Percentiles rank a stretch among this genome's conserved stretches.
These are phyloP conservation scores for Tetramorium bicarinatum DNA, from an alignment of 2,888 invertebrate genomes.

Conservation along the genomic window DNA sequence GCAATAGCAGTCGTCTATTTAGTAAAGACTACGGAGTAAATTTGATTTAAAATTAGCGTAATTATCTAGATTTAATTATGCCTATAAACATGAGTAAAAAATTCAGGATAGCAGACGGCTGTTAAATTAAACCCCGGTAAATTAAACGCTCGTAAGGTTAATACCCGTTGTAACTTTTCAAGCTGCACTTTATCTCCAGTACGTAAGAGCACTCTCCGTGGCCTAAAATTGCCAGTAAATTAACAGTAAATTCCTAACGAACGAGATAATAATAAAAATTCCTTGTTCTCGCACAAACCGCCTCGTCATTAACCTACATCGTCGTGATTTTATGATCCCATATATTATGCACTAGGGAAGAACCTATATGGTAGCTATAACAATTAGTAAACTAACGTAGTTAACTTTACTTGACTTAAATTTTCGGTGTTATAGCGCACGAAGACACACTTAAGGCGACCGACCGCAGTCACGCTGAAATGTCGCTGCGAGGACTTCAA, in stretches of 20 bases:
- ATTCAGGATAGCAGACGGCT: conserved; percentile 2
- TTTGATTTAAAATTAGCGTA: not conserved
- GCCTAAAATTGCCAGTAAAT: conserved; percentile 28
- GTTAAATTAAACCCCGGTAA: conserved; percentile 37
- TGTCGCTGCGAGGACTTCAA: not conserved
- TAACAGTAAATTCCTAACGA: conserved; percentile 32
- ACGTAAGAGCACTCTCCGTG: conserved; percentile 9
- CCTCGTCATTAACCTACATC: conserved; percentile 22
- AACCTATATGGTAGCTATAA: not conserved
- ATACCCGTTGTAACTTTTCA: conserved; percentile 34
- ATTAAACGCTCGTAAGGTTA: conserved; percentile 42
- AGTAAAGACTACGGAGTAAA: not conserved
- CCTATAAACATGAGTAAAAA: conserved; percentile 9
- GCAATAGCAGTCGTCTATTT: not conserved
- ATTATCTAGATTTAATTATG: conserved; percentile 20
- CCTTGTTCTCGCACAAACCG: conserved; percentile 22
- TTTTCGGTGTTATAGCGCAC: not conserved
- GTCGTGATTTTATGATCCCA: conserved; percentile 22
- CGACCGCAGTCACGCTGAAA: not conserved
- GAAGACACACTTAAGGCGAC: not conserved
- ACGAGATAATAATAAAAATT: conserved; percentile 48
- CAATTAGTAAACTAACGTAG: not conserved
- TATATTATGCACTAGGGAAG: not conserved
- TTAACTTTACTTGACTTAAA: not conserved
- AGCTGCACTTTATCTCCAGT: conserved; percentile 40